Evolutionary conservation across 2,797 vertebrate genomes (phyloP).

Genomic region (Cirrhinus mrigala): DNA sequence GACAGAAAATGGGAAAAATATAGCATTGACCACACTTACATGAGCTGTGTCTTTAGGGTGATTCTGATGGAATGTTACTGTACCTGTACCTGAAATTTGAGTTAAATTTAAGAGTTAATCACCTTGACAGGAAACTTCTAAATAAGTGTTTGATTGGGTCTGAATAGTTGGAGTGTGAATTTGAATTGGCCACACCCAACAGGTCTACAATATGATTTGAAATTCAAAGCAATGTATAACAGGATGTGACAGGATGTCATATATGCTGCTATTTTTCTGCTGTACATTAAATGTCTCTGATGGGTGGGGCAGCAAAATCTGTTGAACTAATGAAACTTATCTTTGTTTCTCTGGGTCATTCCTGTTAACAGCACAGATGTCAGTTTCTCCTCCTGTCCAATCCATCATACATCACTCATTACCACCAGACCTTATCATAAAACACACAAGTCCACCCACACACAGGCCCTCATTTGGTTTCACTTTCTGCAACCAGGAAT

Average conservation of each 20-base stretch:
- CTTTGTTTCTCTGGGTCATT: neutral
- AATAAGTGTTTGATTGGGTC: too few relatives aligned
- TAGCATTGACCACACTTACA: too few relatives aligned
- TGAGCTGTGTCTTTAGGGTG: neutral
- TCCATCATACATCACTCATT: slow-evolving; percentile 29
- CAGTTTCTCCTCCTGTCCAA: neutral
- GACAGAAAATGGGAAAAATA: too few relatives aligned
- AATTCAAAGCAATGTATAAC: too few relatives aligned
- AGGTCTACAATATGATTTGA: too few relatives aligned
- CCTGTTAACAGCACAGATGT: slow-evolving; percentile 34
- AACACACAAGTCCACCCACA: slow-evolving; percentile 54
- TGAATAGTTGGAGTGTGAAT: too few relatives aligned
- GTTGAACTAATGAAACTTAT: neutral
- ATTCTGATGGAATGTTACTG: neutral
- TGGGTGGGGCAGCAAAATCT: neutral
- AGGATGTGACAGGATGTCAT: neutral
- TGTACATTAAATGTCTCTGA: neutral
- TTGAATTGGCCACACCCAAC: too few relatives aligned
- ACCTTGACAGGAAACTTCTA: too few relatives aligned
- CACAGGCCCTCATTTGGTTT: slow-evolving; percentile 58
- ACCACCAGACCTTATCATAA: slow-evolving; percentile 48
- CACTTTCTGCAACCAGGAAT: slow-evolving; percentile 77
- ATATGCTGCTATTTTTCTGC: neutral
- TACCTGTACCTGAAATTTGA: neutral
- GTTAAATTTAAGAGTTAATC: too few relatives aligned